These are phyloP conservation scores for Sinhomidia bicolor DNA, from an alignment of 2,888 invertebrate genomes.

Conservation along the genomic window DNA sequence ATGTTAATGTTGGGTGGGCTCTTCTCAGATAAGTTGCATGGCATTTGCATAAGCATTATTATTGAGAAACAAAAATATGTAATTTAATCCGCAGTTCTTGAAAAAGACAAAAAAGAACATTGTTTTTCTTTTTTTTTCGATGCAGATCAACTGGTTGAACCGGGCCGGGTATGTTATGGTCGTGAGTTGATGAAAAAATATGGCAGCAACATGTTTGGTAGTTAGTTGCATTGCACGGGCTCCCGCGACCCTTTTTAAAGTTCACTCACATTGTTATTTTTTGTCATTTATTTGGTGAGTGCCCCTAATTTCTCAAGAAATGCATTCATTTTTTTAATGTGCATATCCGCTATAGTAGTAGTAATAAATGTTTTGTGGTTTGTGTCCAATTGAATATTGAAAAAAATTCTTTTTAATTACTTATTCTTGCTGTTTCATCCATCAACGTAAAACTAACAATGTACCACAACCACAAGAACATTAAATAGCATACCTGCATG, in stretches of 20 bases:
- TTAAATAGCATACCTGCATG: not conserved
- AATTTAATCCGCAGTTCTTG: too few relatives aligned
- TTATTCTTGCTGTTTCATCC: not conserved
- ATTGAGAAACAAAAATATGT: too few relatives aligned
- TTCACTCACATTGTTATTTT: not conserved
- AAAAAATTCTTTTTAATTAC: not conserved
- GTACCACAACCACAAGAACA: not conserved
- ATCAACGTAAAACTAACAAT: not conserved
- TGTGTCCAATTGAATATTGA: not conserved
- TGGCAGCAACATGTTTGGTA: not conserved
- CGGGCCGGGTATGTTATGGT: not conserved
- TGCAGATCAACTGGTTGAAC: slow-evolving; percentile 2
- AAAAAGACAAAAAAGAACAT: not conserved
- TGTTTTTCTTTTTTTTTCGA: not conserved
- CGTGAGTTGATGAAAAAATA: not conserved
- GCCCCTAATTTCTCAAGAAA: not conserved
- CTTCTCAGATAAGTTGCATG: not conserved
- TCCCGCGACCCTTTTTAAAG: not conserved
- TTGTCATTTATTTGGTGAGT: not conserved
- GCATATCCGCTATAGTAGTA: slow-evolving; percentile 50
- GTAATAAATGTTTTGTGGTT: slow-evolving; percentile 54
- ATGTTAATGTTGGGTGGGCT: slow-evolving; percentile 7
- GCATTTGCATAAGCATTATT: not conserved
- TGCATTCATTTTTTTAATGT: not conserved
- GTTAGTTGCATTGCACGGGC: not conserved